phyloP scores from a whole-genome alignment of 2,888 invertebrate genomes.

The Psococerastis gibbosa region DNA sequence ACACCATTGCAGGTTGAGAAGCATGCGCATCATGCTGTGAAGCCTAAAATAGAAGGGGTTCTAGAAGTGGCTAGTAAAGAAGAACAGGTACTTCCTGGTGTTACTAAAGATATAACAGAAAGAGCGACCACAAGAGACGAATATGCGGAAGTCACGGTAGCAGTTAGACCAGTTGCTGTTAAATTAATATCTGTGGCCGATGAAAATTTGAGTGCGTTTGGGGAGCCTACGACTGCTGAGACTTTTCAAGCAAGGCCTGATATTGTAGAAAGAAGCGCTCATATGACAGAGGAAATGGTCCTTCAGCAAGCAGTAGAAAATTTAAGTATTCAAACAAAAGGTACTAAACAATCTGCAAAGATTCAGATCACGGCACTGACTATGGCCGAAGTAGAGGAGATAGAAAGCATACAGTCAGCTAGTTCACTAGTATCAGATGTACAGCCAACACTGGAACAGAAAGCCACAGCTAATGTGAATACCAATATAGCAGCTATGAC shows the following conservation, averaged over 20 bases:
- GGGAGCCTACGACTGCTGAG: constrained; percentile 1
- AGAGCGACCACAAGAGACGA: constrained; percentile 5
- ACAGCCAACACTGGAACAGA: not conserved
- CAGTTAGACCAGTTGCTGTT: not conserved
- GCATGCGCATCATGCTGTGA: too few relatives aligned
- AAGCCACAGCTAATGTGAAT: constrained; percentile 12
- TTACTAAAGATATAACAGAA: constrained; percentile 11
- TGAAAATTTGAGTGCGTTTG: constrained; percentile 12
- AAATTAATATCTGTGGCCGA: constrained; percentile 10
- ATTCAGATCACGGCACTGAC: too few relatives aligned
- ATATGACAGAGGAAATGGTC: constrained; percentile 13
- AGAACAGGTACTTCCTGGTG: not conserved
- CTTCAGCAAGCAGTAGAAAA: constrained; percentile 11
- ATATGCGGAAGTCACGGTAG: constrained; percentile 4
- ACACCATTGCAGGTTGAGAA: too few relatives aligned
- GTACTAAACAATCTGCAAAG: too few relatives aligned
- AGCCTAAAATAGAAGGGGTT: constrained; percentile 1
- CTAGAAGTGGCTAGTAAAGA: constrained; percentile 2
- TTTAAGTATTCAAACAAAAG: not conserved
- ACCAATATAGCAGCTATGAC: constrained; percentile 12
- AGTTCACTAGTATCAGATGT: too few relatives aligned
- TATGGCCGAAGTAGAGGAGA: too few relatives aligned
- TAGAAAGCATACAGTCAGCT: too few relatives aligned
- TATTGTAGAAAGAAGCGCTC: constrained; percentile 12
- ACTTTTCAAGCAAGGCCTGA: constrained; percentile 11